phyloP scores from a whole-genome alignment of 2,888 invertebrate species.

The Sicus ferrugineus region DNA sequence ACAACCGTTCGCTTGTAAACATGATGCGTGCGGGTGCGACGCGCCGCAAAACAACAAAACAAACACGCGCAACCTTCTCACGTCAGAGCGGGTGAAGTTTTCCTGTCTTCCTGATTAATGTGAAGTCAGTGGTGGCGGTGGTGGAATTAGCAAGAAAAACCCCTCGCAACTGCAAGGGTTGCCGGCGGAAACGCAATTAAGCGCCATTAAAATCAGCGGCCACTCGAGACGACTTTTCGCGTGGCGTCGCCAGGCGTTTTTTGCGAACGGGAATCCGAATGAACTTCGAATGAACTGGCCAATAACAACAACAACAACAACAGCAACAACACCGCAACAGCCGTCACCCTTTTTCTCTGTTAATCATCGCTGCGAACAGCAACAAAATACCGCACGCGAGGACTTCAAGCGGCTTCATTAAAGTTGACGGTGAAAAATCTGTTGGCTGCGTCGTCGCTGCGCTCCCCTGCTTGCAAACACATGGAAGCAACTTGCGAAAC shows the following conservation, averaged over 20 bases:
- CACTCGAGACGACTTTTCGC: neutral
- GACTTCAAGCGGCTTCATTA: neutral
- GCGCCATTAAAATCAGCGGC: slow-evolving; percentile 1
- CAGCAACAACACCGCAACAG: no score
- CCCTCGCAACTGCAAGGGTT: neutral
- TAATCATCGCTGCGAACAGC: no score
- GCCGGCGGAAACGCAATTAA: slow-evolving; percentile 11
- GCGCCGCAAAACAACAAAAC: slow-evolving; percentile 4
- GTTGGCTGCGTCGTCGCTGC: neutral
- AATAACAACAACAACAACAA: no score
- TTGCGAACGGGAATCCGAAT: neutral
- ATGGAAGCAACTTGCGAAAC: slow-evolving; percentile 1
- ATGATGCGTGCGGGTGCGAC: slow-evolving; percentile 30
- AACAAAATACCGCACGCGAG: no score
- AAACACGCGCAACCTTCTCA: neutral
- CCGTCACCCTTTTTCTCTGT: no score
- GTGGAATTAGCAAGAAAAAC: neutral
- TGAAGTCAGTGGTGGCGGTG: neutral
- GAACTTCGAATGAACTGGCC: no score
- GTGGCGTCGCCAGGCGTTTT: neutral
- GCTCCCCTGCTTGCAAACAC: neutral
- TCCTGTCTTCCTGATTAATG: neutral
- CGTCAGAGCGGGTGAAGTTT: neutral
- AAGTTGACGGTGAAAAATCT: neutral
- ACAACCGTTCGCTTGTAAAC: slow-evolving; percentile 28